Evolutionary conservation across 2,797 vertebrate species (phyloP).

Genomic region (Enteromius radiatus): DNA sequence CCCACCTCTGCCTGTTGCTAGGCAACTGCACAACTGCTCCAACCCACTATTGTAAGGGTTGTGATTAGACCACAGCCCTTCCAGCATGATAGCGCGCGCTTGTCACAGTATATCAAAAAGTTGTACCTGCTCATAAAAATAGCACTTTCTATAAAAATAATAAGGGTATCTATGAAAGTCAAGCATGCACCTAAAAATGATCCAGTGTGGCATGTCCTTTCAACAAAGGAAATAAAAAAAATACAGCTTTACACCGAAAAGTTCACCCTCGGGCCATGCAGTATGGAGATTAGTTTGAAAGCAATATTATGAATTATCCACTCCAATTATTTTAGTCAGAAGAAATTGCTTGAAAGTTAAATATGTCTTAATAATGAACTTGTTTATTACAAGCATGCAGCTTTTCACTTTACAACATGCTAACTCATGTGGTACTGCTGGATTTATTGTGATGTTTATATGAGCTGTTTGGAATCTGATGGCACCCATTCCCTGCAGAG

Average conservation of each 20-base stretch:
- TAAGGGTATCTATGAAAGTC: background rate
- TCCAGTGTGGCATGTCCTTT: background rate
- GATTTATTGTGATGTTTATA: background rate
- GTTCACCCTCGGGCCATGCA: background rate
- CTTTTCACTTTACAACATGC: background rate
- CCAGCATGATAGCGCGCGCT: background rate
- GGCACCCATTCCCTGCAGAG: background rate
- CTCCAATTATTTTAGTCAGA: background rate
- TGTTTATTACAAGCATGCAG: background rate
- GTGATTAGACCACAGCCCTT: conserved; percentile 28
- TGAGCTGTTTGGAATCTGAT: background rate
- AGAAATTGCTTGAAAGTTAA: background rate
- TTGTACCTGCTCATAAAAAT: conserved; percentile 28
- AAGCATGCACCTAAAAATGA: background rate
- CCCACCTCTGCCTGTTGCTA: conserved; percentile 41
- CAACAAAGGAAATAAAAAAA: background rate
- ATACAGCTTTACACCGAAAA: too few relatives aligned
- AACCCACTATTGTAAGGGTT: conserved; percentile 18
- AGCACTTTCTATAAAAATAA: conserved; percentile 8
- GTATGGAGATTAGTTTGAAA: background rate
- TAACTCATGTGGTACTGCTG: background rate
- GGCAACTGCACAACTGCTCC: conserved; percentile 40
- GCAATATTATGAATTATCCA: background rate
- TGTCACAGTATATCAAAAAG: conserved; percentile 26
- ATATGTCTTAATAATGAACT: background rate